A percentile compares a stretch with the other conserved stretches of the same genome.
phyloP scores from a whole-genome alignment of 2,113 vertebrate species.

The Pyxicephalus adspersus region DNA sequence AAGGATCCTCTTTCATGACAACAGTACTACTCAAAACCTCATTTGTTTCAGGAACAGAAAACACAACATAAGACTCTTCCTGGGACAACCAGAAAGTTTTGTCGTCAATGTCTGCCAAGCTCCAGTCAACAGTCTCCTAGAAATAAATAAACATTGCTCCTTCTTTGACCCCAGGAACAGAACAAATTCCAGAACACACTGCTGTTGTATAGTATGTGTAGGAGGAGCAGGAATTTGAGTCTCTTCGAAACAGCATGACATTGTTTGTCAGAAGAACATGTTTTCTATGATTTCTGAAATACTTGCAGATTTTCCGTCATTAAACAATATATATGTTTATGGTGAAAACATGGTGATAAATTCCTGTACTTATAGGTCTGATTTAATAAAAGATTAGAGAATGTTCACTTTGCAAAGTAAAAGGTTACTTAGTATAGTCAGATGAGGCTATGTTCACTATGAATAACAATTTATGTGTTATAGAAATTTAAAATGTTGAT shows the following conservation, averaged over 20 bases:
- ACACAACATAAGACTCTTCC: constrained; percentile 49
- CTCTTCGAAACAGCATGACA: constrained; percentile 36
- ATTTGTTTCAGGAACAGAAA: constrained; percentile 50
- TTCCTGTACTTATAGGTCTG: background rate
- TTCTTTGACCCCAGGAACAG: constrained; percentile 53
- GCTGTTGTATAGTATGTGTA: constrained; percentile 37
- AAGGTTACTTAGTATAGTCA: too few species aligned
- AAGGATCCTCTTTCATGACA: constrained; percentile 52
- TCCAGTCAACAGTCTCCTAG: constrained; percentile 42
- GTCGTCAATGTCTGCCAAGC: constrained; percentile 50
- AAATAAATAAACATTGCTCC: constrained; percentile 54
- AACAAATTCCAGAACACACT: constrained; percentile 52
- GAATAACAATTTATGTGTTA: too few species aligned
- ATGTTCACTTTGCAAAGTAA: too few species aligned
- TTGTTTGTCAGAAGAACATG: constrained; percentile 13
- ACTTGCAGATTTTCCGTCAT: background rate
- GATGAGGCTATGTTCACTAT: too few species aligned
- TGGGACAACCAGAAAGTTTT: constrained; percentile 49
- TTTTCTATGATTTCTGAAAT: background rate
- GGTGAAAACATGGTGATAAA: background rate
- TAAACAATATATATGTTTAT: background rate
- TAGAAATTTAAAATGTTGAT: too few species aligned
- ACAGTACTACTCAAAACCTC: constrained; percentile 33
- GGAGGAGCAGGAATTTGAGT: constrained; percentile 15
- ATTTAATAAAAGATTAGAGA: too few species aligned